Evolutionary conservation across 2,113 vertebrate genomes (phyloP).

Genomic region (Cynocephalus volans): DNA sequence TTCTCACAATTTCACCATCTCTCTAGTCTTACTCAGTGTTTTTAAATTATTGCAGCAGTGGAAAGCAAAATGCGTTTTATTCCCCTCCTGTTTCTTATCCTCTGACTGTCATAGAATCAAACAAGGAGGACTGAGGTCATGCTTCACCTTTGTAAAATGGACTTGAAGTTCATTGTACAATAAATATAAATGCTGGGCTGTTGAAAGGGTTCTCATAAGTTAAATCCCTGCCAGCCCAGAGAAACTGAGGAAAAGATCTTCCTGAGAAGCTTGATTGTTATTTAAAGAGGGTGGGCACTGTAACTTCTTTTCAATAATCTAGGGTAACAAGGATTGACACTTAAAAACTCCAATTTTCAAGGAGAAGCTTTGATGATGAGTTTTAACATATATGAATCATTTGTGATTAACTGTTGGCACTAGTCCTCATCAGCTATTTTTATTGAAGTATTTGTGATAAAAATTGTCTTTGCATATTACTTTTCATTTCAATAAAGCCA

Average conservation of each 20-base stretch:
- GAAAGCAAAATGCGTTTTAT: neutral
- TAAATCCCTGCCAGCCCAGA: neutral
- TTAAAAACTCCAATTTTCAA: neutral
- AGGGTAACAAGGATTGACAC: neutral
- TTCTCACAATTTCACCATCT: neutral
- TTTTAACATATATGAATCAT: constrained; percentile 6
- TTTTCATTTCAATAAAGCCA: neutral
- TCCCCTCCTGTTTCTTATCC: neutral
- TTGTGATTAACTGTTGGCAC: neutral
- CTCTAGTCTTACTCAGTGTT: neutral
- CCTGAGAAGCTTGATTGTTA: neutral
- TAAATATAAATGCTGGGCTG: neutral
- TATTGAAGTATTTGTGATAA: neutral
- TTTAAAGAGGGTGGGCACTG: neutral
- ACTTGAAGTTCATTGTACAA: neutral
- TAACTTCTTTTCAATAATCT: neutral
- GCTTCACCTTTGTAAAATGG: neutral
- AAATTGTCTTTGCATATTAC: neutral
- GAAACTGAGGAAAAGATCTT: neutral
- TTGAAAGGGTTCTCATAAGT: neutral
- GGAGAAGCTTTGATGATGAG: neutral
- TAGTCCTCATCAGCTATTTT: neutral
- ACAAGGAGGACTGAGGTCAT: neutral
- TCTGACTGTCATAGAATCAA: neutral
- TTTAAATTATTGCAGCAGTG: neutral